Evolutionary conservation across 1,140 invertebrate species (phyloP).

Genomic region (Batillaria attramentaria): DNA sequence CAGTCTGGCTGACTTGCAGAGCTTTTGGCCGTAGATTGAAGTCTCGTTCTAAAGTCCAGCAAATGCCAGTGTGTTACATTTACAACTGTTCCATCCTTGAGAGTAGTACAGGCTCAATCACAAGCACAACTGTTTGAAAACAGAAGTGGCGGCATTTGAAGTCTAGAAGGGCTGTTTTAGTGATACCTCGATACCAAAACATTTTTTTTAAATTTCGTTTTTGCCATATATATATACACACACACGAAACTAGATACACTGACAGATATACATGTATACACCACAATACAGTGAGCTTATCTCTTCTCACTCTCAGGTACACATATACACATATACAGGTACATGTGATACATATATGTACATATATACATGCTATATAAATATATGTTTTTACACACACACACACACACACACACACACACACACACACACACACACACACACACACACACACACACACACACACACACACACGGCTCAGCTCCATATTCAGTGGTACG

Average conservation of each 20-base stretch:
- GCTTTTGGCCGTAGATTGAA: too few relatives aligned
- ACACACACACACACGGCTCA: constrained; percentile 16
- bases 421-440: constrained; percentile 25
- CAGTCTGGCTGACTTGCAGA: too few relatives aligned
- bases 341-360: constrained; percentile 8
- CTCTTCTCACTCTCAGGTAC: neutral
- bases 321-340: constrained; percentile 8
- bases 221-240: neutral
- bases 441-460: constrained; percentile 28
- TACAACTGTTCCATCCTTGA: too few relatives aligned
- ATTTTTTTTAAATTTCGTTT: neutral
- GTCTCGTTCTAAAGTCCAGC: too few relatives aligned
- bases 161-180: too few relatives aligned
- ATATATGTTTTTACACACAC: constrained; percentile 10
- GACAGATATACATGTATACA: constrained; percentile 1
- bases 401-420: constrained; percentile 24
- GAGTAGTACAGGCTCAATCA: too few relatives aligned
- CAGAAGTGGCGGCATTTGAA: too few relatives aligned
- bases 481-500: neutral
- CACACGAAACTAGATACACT: constrained; percentile 7
- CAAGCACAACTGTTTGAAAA: too few relatives aligned
- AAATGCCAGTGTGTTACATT: too few relatives aligned
- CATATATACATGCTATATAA: constrained; percentile 4
- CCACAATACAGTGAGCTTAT: neutral
- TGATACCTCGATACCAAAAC: too few relatives aligned